Base-by-base conservation (phyloP, 2,888 invertebrate species). In the Tinea pellionella region DNA sequence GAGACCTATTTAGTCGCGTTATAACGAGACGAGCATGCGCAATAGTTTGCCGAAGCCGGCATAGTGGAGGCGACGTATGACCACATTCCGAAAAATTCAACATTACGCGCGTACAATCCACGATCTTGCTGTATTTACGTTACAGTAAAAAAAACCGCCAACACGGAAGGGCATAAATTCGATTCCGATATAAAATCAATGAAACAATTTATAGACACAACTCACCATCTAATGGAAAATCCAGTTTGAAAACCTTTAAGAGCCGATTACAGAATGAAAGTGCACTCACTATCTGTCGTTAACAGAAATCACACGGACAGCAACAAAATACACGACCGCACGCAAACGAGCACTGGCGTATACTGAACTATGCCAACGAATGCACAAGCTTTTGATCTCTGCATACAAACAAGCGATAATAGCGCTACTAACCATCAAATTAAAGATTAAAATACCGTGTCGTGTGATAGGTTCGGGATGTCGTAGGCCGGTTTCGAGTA, bases 191-290 rank as follows among this genome's bases (percentile, higher is more conserved):
- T 6, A 24, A 24, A 24, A 24, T 2, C 24, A 24, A 24, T n/a
- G n/a, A n/a, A n/a, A n/a, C n/a, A 42, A 42, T n/a, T 42, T 42
- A 42, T n/a, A n/a, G 7, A 56, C 13, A 56, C 30, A 55, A 47
- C 43, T 65, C 70, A 83, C 83, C 83, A 71, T 78, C 73, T 66
- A 74, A 67, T 66, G 74, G 70, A 72, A 75, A 74, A 81, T 83
- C 83, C 83, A 83, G 81, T 73, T 67, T 81, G 83, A 65, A 66
- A 6, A 2, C n/a, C 3, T 12, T 42, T 2, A n/a, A 42, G 42
- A 42, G 8, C 42, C 8, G 3, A n/a, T 42, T 12, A 13, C n/a
- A 42, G 8, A 42, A 42, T n/a, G 42, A 42, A 24, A 42, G 3
- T 42, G 42, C 13, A 13, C 12, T 42, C 13, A 13, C 12, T 42